A percentile compares a stretch with the other conserved stretches of the same genome.
Conservation (phyloP, 2,113 vertebrate genomes). For the Castor canadensis region DNA sequence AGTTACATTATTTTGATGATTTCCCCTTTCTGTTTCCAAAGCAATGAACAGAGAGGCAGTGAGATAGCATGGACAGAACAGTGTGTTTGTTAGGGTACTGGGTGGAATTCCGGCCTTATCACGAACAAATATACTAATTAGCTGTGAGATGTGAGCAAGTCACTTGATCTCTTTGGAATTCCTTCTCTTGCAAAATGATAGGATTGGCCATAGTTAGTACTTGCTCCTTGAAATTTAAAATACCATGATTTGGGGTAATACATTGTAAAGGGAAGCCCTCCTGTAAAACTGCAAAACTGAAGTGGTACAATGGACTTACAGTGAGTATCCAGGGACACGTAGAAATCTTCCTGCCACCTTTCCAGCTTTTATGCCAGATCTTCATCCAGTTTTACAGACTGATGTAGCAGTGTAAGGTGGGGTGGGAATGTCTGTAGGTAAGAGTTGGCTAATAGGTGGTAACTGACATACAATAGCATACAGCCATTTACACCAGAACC, state of each 20-base stretch:
- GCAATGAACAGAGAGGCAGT: background rate
- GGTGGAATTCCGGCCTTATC: slow-evolving; percentile 15
- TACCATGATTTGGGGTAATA: background rate
- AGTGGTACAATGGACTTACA: no score
- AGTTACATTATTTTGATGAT: slow-evolving; percentile 17
- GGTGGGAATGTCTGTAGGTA: background rate
- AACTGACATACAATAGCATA: background rate
- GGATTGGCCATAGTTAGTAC: background rate
- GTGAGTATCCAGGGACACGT: background rate
- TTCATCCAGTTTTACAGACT: background rate
- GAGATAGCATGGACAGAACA: background rate
- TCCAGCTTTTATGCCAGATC: background rate
- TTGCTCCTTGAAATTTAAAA: slow-evolving; percentile 35
- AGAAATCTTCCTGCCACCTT: slow-evolving; percentile 7
- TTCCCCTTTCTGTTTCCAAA: slow-evolving; percentile 23
- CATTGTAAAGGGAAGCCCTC: background rate
- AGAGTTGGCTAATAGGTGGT: background rate
- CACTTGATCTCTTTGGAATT: slow-evolving; percentile 44
- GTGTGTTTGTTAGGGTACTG: background rate
- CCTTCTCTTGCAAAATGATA: slow-evolving; percentile 54
- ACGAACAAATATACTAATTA: slow-evolving; percentile 57
- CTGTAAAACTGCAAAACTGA: background rate
- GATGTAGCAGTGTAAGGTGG: background rate
- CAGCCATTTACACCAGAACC: background rate
- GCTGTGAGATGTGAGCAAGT: slow-evolving; percentile 8